Conservation (phyloP, 2,113 vertebrate species). For the Grantiella picta region DNA sequence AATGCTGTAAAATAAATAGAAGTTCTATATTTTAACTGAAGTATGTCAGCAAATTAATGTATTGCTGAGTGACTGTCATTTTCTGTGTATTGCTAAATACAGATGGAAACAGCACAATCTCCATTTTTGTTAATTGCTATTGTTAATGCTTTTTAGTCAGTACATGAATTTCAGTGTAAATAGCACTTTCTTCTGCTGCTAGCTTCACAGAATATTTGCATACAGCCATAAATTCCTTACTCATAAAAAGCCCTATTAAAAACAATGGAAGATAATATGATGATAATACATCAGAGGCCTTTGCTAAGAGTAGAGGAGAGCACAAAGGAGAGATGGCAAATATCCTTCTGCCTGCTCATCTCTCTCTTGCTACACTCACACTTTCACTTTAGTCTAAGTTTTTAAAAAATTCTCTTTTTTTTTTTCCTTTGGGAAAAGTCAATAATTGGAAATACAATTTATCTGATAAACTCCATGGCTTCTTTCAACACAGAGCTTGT, state of each 20-base stretch:
- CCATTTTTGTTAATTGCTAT: conserved; percentile 30
- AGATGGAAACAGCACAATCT: conserved; percentile 3
- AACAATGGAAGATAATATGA: background rate
- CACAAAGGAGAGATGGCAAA: background rate
- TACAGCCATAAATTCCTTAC: conserved; percentile 13
- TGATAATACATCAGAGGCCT: conserved; percentile 13
- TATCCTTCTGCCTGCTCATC: background rate
- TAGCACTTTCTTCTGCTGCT: conserved; percentile 22
- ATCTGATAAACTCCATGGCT: background rate
- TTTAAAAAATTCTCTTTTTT: background rate
- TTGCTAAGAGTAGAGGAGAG: background rate
- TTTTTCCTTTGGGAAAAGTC: background rate
- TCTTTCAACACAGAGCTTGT: background rate
- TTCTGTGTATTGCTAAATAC: conserved; percentile 22
- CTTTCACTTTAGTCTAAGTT: background rate
- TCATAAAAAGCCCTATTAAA: conserved; percentile 10
- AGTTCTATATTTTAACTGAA: background rate
- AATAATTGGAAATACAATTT: background rate
- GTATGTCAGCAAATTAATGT: background rate
- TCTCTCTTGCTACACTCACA: background rate
- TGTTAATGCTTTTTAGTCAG: conserved; percentile 45
- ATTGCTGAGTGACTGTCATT: conserved; percentile 2
- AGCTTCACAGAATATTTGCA: conserved; percentile 25
- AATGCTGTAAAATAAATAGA: background rate
- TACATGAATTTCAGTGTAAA: conserved; percentile 44